These are phyloP conservation scores for Enteromius trimaculatus DNA, from an alignment of 2,797 vertebrate genomes.

Conservation along the genomic window DNA sequence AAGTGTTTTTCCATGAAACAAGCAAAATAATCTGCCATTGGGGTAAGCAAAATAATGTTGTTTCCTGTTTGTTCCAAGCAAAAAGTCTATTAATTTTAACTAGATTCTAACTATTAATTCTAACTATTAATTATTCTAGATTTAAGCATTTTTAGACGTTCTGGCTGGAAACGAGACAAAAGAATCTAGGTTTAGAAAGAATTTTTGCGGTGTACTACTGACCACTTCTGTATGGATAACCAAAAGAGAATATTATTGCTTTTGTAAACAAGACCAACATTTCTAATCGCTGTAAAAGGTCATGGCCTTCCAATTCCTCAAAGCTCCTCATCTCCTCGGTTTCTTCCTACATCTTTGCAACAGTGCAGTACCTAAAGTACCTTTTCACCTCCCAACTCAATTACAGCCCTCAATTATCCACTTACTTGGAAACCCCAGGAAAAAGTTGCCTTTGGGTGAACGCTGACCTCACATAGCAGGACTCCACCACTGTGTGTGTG, in stretches of 20 bases:
- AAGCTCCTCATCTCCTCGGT: slow-evolving; percentile 33
- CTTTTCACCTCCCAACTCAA: slow-evolving; percentile 41
- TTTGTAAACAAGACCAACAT: background rate
- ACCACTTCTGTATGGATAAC: background rate
- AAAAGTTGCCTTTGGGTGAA: slow-evolving; percentile 48
- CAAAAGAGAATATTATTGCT: background rate
- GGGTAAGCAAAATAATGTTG: too few relatives aligned
- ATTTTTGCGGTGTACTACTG: background rate
- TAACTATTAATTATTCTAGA: too few relatives aligned
- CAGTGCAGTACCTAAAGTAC: slow-evolving; percentile 42
- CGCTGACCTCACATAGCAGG: slow-evolving; percentile 56
- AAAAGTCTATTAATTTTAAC: too few relatives aligned
- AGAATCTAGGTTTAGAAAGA: too few relatives aligned
- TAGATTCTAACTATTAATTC: too few relatives aligned
- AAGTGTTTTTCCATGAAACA: too few relatives aligned
- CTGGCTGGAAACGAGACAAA: too few relatives aligned
- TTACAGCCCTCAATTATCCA: slow-evolving; percentile 57
- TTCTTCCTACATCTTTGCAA: slow-evolving; percentile 47
- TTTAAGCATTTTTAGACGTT: too few relatives aligned
- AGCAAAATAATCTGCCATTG: too few relatives aligned
- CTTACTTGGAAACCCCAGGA: slow-evolving; percentile 50
- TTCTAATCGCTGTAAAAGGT: background rate
- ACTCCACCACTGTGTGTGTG: slow-evolving; percentile 29
- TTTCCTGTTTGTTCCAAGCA: too few relatives aligned
- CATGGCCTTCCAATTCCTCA: slow-evolving; percentile 27